Conservation (phyloP, 2,797 vertebrate genomes). For the Bradypus variegatus region DNA sequence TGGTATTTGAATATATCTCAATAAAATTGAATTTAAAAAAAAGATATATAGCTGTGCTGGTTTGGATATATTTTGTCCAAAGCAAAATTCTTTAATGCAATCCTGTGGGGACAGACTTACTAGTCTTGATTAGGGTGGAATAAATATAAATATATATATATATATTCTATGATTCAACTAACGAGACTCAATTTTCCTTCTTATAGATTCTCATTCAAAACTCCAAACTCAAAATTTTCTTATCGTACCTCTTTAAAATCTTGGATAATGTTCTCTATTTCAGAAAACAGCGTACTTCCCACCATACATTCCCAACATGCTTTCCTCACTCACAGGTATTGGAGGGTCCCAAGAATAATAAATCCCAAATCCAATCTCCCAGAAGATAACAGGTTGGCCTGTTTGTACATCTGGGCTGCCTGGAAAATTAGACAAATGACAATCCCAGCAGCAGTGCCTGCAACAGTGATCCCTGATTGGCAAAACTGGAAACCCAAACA, state of each 20-base stretch:
- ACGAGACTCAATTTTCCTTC: background rate
- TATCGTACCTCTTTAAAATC: background rate
- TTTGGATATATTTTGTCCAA: too few relatives aligned
- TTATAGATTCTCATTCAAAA: background rate
- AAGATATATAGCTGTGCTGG: too few relatives aligned
- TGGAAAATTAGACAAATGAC: background rate
- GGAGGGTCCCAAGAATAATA: background rate
- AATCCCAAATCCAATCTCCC: background rate
- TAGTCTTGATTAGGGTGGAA: too few relatives aligned
- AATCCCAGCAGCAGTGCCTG: background rate
- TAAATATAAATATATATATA: too few relatives aligned
- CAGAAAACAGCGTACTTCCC: background rate
- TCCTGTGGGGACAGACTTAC: too few relatives aligned
- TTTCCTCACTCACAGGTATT: background rate
- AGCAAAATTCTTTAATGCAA: too few relatives aligned
- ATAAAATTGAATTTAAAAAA: too few relatives aligned
- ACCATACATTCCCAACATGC: background rate
- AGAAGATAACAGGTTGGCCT: background rate
- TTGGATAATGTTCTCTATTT: background rate
- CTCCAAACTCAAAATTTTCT: background rate
- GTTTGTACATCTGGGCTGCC: background rate
- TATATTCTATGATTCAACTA: background rate
- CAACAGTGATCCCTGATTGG: background rate
- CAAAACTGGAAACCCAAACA: background rate
- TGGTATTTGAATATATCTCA: too few relatives aligned